Evolutionary conservation across 2,113 vertebrate genomes (phyloP).

Genomic region (Halcyon malimbica): DNA sequence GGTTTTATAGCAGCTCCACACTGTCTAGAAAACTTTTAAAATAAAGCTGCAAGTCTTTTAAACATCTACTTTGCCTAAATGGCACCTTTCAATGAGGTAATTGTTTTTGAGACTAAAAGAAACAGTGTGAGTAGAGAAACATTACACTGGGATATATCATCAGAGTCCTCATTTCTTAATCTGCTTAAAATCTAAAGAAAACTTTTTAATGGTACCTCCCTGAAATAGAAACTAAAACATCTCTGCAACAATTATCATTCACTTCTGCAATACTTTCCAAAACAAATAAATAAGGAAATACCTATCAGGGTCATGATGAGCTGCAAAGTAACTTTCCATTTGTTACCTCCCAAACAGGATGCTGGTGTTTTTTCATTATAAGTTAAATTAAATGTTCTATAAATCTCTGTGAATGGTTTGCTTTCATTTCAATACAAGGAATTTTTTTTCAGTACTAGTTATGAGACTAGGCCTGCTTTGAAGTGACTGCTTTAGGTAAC

Average conservation of each 20-base stretch:
- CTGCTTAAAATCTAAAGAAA: neutral
- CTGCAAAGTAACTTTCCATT: neutral
- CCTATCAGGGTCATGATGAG: neutral
- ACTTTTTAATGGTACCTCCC: neutral
- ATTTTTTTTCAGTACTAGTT: neutral
- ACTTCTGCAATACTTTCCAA: neutral
- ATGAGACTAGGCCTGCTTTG: neutral
- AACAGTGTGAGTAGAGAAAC: neutral
- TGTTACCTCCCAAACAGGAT: neutral
- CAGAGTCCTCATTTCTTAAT: neutral
- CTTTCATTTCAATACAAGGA: neutral
- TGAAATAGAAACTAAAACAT: neutral
- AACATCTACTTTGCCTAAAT: neutral
- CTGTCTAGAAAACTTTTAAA: neutral
- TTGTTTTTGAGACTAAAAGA: neutral
- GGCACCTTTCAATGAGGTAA: neutral
- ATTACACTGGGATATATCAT: neutral
- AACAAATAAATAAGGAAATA: slow-evolving; percentile 2
- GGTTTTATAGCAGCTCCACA: neutral
- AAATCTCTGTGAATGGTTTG: neutral
- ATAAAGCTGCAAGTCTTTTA: neutral
- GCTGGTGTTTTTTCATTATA: neutral
- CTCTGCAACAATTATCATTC: neutral
- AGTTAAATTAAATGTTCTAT: neutral
- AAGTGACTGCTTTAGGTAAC: neutral